Evolutionary conservation across 1,140 invertebrate genomes (phyloP).

Genomic region (Saccostrea echinata): DNA sequence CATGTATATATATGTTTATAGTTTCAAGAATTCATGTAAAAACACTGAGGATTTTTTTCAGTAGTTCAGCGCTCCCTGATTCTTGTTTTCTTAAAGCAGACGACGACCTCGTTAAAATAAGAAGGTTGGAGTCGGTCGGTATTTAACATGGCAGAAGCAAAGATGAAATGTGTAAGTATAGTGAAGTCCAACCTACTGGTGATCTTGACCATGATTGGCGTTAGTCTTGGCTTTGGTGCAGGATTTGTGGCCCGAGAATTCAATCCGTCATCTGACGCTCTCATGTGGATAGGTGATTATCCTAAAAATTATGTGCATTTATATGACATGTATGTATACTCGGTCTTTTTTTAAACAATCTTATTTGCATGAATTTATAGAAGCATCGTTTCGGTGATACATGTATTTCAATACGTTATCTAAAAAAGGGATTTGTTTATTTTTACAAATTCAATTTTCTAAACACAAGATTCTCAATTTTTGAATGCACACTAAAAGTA

Average conservation of each 20-base stretch:
- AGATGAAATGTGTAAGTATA: slow-evolving; percentile 34
- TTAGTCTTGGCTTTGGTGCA: slow-evolving; percentile 66
- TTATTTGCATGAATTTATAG: background rate
- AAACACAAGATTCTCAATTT: too few relatives aligned
- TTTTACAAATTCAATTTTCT: too few relatives aligned
- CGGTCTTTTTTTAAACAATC: background rate
- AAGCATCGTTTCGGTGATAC: background rate
- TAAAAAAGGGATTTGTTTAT: background rate
- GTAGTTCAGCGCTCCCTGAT: too few relatives aligned
- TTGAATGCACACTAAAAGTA: too few relatives aligned
- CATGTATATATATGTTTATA: too few relatives aligned
- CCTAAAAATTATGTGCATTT: background rate
- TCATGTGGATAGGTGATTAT: slow-evolving; percentile 86
- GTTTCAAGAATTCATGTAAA: too few relatives aligned
- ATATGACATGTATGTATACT: background rate
- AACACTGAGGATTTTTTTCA: too few relatives aligned
- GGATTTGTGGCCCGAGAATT: slow-evolving; percentile 87
- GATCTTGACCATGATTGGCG: slow-evolving; percentile 65
- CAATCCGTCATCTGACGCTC: slow-evolving; percentile 86
- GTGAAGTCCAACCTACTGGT: slow-evolving; percentile 63
- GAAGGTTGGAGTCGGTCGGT: background rate
- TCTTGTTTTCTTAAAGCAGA: background rate
- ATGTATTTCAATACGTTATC: background rate
- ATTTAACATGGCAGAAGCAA: background rate
- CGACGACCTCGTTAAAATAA: background rate